Evolutionary conservation across 2,113 vertebrate species (phyloP), one percentile per base, ranked within the genome.

Genomic region (Hemibagrus wyckioides): DNA sequence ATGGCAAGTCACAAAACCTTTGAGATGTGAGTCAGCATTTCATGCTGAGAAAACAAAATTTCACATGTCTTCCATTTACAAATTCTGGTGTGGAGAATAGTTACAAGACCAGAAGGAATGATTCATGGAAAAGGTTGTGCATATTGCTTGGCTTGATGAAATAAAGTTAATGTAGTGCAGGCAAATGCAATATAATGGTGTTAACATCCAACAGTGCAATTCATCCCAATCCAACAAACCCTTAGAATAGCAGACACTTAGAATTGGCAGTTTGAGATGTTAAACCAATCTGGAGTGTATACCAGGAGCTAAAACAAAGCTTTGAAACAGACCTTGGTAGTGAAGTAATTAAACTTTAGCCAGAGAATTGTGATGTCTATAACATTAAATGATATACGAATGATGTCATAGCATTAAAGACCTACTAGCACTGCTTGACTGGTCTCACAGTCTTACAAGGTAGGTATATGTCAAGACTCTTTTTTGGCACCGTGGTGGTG

Each of bases 21-120:
- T 25, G 85, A 86, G 75, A 80, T 80, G 75, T 85, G 84, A 79
- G 56, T 85, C 84, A 85, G 61, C 76, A 67, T 80, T 85, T 86
- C 73, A 39, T 86, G 59, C 44, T 86, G 75, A 52, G 48, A 67
- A 86, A 80, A 86, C 33, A 63, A 25, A 33, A 67, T 39, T 36
- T 67, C 75, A 57, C 48, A 52, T 59, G 79, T 57, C 79, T 81
- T 57, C 30, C n/a, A 67, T 61, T 80, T 56, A 39, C 48, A 86
- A 50, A 30, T 54, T 61, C 44, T 67, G 14, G 59, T 80, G 13
- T 17, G 17, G 17, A 8, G 63, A 84, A 65, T 14, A 21, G 54
- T 59, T 59, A 59, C 54, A 81, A 81, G 79, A 81, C 54, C 21
- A 81, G 33, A 81, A 81, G 54, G 36, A 61, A 59, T 56, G 23